These are phyloP conservation scores for Plemyria rubiginata DNA, from an alignment of 2,888 invertebrate genomes.

Conservation along the genomic window DNA sequence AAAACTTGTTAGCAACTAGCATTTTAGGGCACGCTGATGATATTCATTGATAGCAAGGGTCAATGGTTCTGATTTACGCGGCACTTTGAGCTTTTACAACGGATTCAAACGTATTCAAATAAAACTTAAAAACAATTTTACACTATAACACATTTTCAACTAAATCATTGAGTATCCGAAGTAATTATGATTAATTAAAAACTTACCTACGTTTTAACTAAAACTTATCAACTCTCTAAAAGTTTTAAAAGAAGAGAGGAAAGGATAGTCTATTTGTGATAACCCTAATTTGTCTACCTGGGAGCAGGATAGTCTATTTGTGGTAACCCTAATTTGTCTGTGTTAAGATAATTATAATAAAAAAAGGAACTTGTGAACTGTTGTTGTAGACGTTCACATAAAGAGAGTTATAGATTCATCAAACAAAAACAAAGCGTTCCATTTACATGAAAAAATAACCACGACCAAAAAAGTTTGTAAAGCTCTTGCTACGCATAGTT, in stretches of 20 bases:
- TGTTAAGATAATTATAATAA: background rate
- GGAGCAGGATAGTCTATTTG: background rate
- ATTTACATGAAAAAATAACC: constrained; percentile 54
- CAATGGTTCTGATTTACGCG: constrained; percentile 31
- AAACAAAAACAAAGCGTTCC: constrained; percentile 55
- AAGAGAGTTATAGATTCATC: constrained; percentile 19
- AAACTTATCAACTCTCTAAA: background rate
- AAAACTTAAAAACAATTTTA: background rate
- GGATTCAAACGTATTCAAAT: background rate
- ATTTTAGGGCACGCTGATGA: constrained; percentile 37
- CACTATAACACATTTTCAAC: too few relatives aligned
- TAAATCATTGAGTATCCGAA: background rate
- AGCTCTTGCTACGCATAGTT: constrained; percentile 37
- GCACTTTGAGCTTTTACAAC: constrained; percentile 16
- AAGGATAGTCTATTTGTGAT: background rate
- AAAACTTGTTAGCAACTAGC: constrained; percentile 49
- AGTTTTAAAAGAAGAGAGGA: background rate
- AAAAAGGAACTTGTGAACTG: background rate
- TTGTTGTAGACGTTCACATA: constrained; percentile 9
- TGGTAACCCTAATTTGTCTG: background rate
- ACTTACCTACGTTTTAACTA: background rate
- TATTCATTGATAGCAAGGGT: constrained; percentile 30
- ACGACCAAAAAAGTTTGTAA: constrained; percentile 53
- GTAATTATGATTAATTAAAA: background rate
- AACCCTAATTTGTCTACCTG: background rate